Base-by-base conservation (phyloP, 2,888 invertebrate genomes). In the Hypolimnas misippus region DNA sequence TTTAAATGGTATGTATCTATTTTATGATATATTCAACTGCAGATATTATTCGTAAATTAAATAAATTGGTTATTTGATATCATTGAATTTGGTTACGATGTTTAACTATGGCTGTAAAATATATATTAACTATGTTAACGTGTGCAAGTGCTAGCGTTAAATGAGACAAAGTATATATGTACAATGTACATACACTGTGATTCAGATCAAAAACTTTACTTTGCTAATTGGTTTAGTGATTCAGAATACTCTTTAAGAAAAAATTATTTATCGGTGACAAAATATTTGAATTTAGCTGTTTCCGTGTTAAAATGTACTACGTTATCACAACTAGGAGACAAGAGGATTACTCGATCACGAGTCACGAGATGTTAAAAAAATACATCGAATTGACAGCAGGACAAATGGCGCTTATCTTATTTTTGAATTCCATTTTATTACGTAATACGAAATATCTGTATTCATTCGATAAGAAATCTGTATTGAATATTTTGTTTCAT, bases 291-390 rank as follows among this genome's bases (percentile, higher is more conserved):
- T 16, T 16, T 21, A 35, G 19, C 52, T n/a, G 33, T 53, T 64
- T 64, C 53, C 46, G 54, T 38, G 21, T 42, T 61, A 16, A 58
- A 46, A 12, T 6, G 10, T 42, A 53, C 38, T 49, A 54, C 33
- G 57, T 54, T 61, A 64, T 61, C 61, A 21, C 17, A 51, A 56
- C 29, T 49, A 56, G 55, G 35, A 52, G 64, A 61, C 49, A 57
- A 12, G 60, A 42, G 57, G 61, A 64, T 64, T 61, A 61, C 46
- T 46, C n/a, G n/a, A n/a, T n/a, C n/a, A n/a, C n/a, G 12, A 46
- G 44, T 46, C 44, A 46, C 14, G 57, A 42, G 38, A 5, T 38
- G 14, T 49, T 4, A 10, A 7, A 51, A 42, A 55, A 61, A 56
- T 21, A 29, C 10, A 50, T 50, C 8, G 10, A 60, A 51, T 62